Percentiles rank a stretch among this genome's conserved stretches.
Evolutionary conservation across 2,888 invertebrate genomes (phyloP).

Genomic region (Patella caerulea): DNA sequence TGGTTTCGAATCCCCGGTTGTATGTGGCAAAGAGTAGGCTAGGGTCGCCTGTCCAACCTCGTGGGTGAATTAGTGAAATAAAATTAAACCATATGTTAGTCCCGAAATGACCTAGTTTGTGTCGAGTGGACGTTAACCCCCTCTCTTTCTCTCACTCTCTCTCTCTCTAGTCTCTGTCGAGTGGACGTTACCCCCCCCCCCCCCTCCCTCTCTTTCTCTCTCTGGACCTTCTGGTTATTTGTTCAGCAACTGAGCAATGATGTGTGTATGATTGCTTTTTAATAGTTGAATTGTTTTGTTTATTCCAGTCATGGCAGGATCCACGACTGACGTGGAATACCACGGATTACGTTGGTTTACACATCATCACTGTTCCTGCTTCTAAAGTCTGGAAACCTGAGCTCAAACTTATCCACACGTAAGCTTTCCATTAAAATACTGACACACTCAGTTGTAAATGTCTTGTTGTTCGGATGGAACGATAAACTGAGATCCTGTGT

Average conservation of each 20-base stretch:
- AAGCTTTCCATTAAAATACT: neutral
- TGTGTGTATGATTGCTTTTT: too few relatives aligned
- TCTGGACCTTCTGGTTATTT: neutral
- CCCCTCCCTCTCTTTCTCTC: too few relatives aligned
- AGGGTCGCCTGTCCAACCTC: too few relatives aligned
- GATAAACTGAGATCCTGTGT: too few relatives aligned
- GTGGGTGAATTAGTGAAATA: too few relatives aligned
- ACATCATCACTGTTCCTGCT: slow-evolving; percentile 20
- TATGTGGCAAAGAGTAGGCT: too few relatives aligned
- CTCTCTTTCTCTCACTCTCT: neutral
- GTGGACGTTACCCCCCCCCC: too few relatives aligned
- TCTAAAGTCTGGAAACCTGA: slow-evolving; percentile 30
- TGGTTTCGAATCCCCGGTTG: too few relatives aligned
- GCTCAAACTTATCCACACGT: slow-evolving; percentile 27
- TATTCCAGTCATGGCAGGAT: slow-evolving; percentile 32
- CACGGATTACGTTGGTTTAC: slow-evolving; percentile 25
- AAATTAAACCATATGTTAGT: too few relatives aligned
- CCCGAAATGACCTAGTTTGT: slow-evolving; percentile 3
- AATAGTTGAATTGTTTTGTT: neutral
- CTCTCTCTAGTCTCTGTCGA: neutral
- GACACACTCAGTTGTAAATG: too few relatives aligned
- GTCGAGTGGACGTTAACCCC: slow-evolving; percentile 13
- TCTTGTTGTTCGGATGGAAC: too few relatives aligned
- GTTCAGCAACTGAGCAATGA: too few relatives aligned
- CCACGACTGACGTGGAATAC: slow-evolving; percentile 32